Conservation (phyloP, 2,888 invertebrate species). For the Stenichneumon culpator region DNA sequence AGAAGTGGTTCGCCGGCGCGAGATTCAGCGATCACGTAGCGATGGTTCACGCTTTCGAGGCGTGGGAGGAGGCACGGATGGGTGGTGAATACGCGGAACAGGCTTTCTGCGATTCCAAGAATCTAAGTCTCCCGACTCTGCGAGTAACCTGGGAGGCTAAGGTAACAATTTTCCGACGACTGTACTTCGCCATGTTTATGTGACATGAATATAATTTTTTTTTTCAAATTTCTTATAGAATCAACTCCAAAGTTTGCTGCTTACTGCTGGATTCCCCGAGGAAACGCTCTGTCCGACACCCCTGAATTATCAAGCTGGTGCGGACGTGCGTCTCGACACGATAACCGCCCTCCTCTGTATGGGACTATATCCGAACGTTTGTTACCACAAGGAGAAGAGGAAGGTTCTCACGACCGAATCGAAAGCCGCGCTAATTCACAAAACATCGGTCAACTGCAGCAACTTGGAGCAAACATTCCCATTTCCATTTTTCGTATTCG, state of each 20-base stretch:
- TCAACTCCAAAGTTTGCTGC: slow-evolving; percentile 89
- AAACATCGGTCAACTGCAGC: slow-evolving; percentile 98
- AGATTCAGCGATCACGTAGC: slow-evolving; percentile 98
- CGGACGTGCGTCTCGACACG: slow-evolving; percentile 93
- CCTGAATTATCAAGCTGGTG: slow-evolving; percentile 91
- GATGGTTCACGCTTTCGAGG: slow-evolving; percentile 96
- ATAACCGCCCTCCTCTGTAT: slow-evolving; percentile 94
- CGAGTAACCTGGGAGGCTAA: slow-evolving; percentile 97
- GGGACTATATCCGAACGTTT: slow-evolving; percentile 99
- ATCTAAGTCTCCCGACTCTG: slow-evolving; percentile 95
- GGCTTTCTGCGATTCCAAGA: slow-evolving; percentile 96
- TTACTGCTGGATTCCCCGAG: slow-evolving; percentile 95
- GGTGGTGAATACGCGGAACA: slow-evolving; percentile 92
- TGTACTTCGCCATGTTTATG: background rate
- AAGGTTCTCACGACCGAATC: slow-evolving; percentile 98
- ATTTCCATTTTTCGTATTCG: slow-evolving; percentile 98
- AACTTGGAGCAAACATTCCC: slow-evolving; percentile 94
- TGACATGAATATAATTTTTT: too few species aligned
- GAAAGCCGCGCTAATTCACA: slow-evolving; percentile 97
- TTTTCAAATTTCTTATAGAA: slow-evolving; percentile 82
- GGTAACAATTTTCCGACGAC: slow-evolving; percentile 77
- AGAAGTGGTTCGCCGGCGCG: slow-evolving; percentile 94
- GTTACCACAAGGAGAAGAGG: slow-evolving; percentile 97
- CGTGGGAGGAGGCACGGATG: slow-evolving; percentile 90
- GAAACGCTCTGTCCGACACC: slow-evolving; percentile 92